Evolutionary conservation across 2,797 vertebrate genomes (phyloP), one percentile per base, ranked within the genome.

Genomic region (Parauchenoglanis punctatus): DNA sequence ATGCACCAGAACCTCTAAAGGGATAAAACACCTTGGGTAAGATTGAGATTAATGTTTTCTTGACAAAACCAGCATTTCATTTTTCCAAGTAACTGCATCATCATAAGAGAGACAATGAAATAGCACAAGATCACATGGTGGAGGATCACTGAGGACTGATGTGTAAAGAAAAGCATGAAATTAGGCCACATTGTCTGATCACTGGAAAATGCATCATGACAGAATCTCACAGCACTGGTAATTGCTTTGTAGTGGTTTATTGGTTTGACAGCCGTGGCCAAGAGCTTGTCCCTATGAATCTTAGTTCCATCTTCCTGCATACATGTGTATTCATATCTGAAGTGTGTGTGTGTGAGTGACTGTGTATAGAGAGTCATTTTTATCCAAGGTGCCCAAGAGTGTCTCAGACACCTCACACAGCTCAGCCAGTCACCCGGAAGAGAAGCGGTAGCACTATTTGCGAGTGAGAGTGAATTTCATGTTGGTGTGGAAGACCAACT

Each of bases 201-300:
- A 59, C 63, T 81, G 40, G 54, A 59, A 49, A 80, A 88, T 85
- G 40, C 75, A 25, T 80, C 65, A 15, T 59, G 65, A 81, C 65
- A 87, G 75, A 78, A 61, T 61, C 17, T n/a, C 49, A 31, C 13
- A 40, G 18, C n/a, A 31, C 63, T 31, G 75, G 76, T 81, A 85
- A 81, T 85, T 88, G 76, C 83, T 88, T 81, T 85, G 52, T 61
- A 58, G 54, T 49, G 87, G 52, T 65, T 84, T 84, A 80, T 80
- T 81, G 77, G 72, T 82, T 54, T 80, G 84, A 85, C 87, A 85
- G 67, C 83, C 46, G 1, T 84, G 83, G 84, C 87, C 70, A 76
- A 58, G 56, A 86, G 52, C 54, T 31, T 84, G 18, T 59, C 52
- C 44, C 49, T 25, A n/a, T 28, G 31, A 65, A 31, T 73, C 81